Percentiles rank a stretch among this genome's conserved stretches.
Conservation (phyloP, 2,888 invertebrate genomes). For the Mimumesa dahlbomi region DNA sequence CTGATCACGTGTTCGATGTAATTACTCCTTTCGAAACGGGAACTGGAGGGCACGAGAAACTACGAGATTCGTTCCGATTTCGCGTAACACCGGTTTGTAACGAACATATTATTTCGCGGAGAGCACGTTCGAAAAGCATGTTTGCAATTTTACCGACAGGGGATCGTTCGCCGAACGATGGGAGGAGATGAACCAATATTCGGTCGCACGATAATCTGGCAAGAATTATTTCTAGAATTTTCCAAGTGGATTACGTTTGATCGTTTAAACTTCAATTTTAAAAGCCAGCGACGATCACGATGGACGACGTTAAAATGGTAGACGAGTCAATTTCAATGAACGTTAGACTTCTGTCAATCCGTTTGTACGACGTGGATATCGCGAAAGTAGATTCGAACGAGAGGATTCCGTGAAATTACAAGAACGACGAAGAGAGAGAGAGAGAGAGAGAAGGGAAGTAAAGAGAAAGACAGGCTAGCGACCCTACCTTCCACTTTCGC, state of each 20-base stretch:
- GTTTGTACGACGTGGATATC: slow-evolving; percentile 1
- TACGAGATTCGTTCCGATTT: too few relatives aligned
- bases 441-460: slow-evolving; percentile 7
- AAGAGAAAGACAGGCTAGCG: slow-evolving; percentile 28
- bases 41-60: too few relatives aligned
- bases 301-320: not conserved
- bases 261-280: not conserved
- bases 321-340: slow-evolving; percentile 28
- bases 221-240: too few relatives aligned
- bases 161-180: too few relatives aligned
- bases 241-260: not conserved
- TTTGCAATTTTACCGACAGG: too few relatives aligned
- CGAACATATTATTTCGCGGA: too few relatives aligned
- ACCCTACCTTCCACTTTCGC: slow-evolving; percentile 60
- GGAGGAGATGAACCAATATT: too few relatives aligned
- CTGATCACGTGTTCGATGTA: too few relatives aligned
- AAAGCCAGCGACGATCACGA: not conserved
- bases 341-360: slow-evolving; percentile 6
- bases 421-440: slow-evolving; percentile 20
- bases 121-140: too few relatives aligned
- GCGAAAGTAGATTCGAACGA: not conserved
- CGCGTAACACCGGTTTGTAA: too few relatives aligned
- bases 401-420: slow-evolving; percentile 26
- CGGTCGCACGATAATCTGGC: too few relatives aligned
- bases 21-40: too few relatives aligned